These are phyloP conservation scores for Phanerotoma sp. DNA, from an alignment of 2,888 invertebrate genomes.

Conservation along the genomic window DNA sequence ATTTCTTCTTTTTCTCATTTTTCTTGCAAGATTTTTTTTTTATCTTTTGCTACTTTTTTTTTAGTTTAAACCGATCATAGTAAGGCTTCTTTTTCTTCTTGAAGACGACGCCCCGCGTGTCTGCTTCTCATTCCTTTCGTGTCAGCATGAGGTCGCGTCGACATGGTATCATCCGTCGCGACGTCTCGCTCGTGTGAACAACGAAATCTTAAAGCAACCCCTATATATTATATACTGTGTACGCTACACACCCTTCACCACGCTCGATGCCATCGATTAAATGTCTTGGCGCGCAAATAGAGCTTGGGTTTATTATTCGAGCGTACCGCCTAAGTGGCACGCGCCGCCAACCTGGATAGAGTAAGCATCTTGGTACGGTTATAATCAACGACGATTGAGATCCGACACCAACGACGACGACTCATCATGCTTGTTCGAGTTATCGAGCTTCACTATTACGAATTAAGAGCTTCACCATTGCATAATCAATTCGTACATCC, in stretches of 20 bases:
- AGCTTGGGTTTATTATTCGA: constrained; percentile 5
- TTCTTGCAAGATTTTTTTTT: not conserved
- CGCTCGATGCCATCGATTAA: constrained; percentile 11
- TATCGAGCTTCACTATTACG: no score
- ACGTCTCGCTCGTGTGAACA: constrained; percentile 4
- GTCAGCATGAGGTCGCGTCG: constrained; percentile 14
- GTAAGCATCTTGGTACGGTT: constrained; percentile 5
- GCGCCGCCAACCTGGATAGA: constrained; percentile 2
- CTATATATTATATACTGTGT: not conserved
- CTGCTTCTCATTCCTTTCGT: constrained; percentile 2
- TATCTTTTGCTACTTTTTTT: constrained; percentile 1
- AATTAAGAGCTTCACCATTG: no score
- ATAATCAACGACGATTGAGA: constrained; percentile 13
- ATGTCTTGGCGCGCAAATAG: constrained; percentile 10
- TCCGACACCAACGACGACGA: not conserved
- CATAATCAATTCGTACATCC: no score
- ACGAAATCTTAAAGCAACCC: not conserved
- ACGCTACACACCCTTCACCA: not conserved
- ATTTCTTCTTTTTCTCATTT: not conserved
- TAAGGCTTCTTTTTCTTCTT: constrained; percentile 16
- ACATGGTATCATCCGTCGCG: constrained; percentile 8
- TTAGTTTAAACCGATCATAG: constrained; percentile 13
- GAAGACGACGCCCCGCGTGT: constrained; percentile 14
- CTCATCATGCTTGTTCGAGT: not conserved
- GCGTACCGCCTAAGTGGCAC: constrained; percentile 6